Evolutionary conservation across 1,140 invertebrate genomes (phyloP).

Genomic region (Drosophila prosaltans): DNA sequence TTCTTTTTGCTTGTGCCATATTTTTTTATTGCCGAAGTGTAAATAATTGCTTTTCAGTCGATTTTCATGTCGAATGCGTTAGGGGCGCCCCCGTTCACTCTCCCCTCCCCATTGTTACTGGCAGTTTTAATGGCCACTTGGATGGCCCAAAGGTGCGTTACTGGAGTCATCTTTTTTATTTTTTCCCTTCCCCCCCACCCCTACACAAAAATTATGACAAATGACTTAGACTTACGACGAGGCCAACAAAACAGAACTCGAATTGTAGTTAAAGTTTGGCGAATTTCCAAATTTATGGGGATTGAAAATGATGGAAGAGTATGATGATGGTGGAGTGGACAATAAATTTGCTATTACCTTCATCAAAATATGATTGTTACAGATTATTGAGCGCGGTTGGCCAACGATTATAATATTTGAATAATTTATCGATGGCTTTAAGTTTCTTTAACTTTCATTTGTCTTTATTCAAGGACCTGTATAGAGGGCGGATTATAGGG

Average conservation of each 20-base stretch:
- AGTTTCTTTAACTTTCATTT: not conserved
- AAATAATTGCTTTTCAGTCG: slow-evolving; percentile 80
- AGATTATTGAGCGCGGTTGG: not conserved
- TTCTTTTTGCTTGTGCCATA: slow-evolving; percentile 43
- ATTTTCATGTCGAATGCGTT: slow-evolving; percentile 68
- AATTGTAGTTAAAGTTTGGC: slow-evolving; percentile 52
- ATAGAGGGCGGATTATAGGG: too few relatives aligned
- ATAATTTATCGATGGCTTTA: not conserved
- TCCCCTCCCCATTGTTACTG: slow-evolving; percentile 9
- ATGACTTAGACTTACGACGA: slow-evolving; percentile 62
- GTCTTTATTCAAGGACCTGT: too few relatives aligned
- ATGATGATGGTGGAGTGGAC: slow-evolving; percentile 17
- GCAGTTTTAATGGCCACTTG: slow-evolving; percentile 58
- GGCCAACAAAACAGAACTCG: slow-evolving; percentile 14
- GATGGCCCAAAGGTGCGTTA: slow-evolving; percentile 46
- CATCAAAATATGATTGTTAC: slow-evolving; percentile 21
- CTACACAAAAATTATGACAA: slow-evolving; percentile 68
- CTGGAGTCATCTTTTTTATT: slow-evolving; percentile 39
- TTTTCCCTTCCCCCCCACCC: slow-evolving; percentile 17
- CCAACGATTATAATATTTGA: not conserved
- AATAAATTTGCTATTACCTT: slow-evolving; percentile 23
- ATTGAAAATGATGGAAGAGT: slow-evolving; percentile 25
- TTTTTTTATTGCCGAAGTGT: slow-evolving; percentile 75
- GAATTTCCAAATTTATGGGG: slow-evolving; percentile 53
- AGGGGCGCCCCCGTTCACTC: slow-evolving; percentile 16